These are phyloP conservation scores for Pterostichus niger DNA, from an alignment of 2,888 invertebrate genomes.

Conservation along the genomic window DNA sequence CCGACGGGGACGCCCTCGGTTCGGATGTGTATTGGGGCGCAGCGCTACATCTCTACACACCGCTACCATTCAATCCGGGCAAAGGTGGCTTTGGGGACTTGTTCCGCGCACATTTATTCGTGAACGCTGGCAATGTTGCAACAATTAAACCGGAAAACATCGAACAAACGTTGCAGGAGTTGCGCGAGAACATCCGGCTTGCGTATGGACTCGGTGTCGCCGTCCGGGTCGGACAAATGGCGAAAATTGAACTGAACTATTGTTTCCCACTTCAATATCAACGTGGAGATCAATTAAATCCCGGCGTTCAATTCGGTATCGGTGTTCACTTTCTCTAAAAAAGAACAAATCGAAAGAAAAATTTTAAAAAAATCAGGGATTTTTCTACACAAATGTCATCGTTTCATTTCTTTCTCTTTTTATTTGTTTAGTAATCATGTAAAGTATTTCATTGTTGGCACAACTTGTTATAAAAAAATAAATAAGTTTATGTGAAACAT, in stretches of 20 bases:
- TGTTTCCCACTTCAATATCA: slow-evolving; percentile 87
- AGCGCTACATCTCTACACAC: slow-evolving; percentile 92
- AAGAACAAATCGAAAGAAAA: too few relatives aligned
- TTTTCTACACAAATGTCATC: too few relatives aligned
- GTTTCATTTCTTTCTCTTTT: neutral
- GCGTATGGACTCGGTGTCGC: slow-evolving; percentile 92
- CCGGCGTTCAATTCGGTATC: slow-evolving; percentile 91
- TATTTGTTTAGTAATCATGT: neutral
- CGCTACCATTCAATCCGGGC: slow-evolving; percentile 92
- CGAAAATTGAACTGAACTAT: slow-evolving; percentile 97
- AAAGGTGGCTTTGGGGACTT: slow-evolving; percentile 89
- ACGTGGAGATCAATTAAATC: slow-evolving; percentile 82
- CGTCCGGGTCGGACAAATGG: slow-evolving; percentile 89
- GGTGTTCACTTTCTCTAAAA: slow-evolving; percentile 88
- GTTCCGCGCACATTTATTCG: slow-evolving; percentile 93
- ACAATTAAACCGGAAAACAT: slow-evolving; percentile 74
- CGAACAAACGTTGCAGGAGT: slow-evolving; percentile 69
- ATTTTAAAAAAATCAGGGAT: too few relatives aligned
- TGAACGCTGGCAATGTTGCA: slow-evolving; percentile 92
- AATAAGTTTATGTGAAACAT: neutral
- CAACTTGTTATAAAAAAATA: slow-evolving; percentile 49
- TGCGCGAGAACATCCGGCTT: slow-evolving; percentile 82
- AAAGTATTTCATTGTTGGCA: slow-evolving; percentile 1
- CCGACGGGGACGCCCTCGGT: slow-evolving; percentile 87
- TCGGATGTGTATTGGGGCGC: slow-evolving; percentile 87